Conservation (phyloP, 2,113 vertebrate species). For the Atherinomorus stipes region DNA sequence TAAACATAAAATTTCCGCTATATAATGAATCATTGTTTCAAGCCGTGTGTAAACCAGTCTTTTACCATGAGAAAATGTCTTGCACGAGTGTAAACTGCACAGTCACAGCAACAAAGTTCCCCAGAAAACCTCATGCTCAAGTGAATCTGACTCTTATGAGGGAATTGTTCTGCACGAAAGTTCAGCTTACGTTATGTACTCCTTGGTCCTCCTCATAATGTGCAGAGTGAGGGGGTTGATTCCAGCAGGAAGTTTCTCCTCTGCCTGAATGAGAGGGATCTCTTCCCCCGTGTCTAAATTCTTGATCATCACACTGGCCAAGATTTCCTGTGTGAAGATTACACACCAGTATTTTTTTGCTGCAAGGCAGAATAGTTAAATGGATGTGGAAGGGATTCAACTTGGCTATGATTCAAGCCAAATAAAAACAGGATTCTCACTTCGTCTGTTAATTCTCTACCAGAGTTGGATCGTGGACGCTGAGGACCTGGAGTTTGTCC, state of each 20-base stretch:
- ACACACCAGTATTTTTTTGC: constrained; percentile 6
- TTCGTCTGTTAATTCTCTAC: constrained; percentile 98
- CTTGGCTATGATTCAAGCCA: constrained; percentile 10
- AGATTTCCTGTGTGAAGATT: constrained; percentile 88
- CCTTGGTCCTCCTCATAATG: constrained; percentile 99
- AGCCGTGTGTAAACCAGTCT: neutral
- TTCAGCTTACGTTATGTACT: constrained; percentile 92
- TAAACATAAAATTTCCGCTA: constrained; percentile 26
- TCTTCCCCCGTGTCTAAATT: constrained; percentile 99
- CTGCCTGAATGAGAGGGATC: constrained; percentile 96
- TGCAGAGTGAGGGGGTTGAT: constrained; percentile 98
- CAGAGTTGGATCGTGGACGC: constrained; percentile 95
- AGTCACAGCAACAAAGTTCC: too few relatives aligned
- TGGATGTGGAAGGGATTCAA: neutral
- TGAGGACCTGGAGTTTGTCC: constrained; percentile 90
- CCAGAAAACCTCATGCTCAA: too few relatives aligned
- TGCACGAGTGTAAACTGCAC: too few relatives aligned
- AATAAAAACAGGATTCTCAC: constrained; percentile 73
- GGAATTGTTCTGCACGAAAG: too few relatives aligned
- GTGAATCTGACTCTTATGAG: too few relatives aligned
- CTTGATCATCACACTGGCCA: constrained; percentile 99
- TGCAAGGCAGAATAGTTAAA: neutral
- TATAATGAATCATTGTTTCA: neutral
- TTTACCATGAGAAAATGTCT: too few relatives aligned
- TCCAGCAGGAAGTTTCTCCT: constrained; percentile 97